Conservation (phyloP, 2,113 vertebrate genomes). For the cat (Felis catus) region F.catus_Fca126_mat1.0 CM031419.1:105985501-105986000, state of each 20-base stretch:
- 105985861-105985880: slow-evolving; percentile 64
- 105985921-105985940: slow-evolving; percentile 42
- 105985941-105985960: slow-evolving; percentile 26
- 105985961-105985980: background rate
- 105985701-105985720: slow-evolving; percentile 72
- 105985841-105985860: slow-evolving; percentile 49
- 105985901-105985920: slow-evolving; percentile 50
- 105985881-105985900: slow-evolving; percentile 50
- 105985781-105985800: slow-evolving; percentile 88
- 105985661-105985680: slow-evolving; percentile 47
- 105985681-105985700: slow-evolving; percentile 52
- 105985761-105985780: slow-evolving; percentile 82
- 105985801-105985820: slow-evolving; percentile 78
- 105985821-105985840: slow-evolving; percentile 73
- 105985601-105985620: slow-evolving; percentile 65
- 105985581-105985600: slow-evolving; percentile 75
- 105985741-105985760: slow-evolving; percentile 84
- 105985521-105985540: slow-evolving; percentile 85
- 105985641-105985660: slow-evolving; percentile 59
- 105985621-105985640: slow-evolving; percentile 73
- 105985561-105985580: slow-evolving; percentile 84
- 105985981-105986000: background rate
- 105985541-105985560: slow-evolving; percentile 83
- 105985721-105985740: slow-evolving; percentile 74
- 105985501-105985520: slow-evolving; percentile 84